Base-by-base conservation (phyloP, 2,113 vertebrate species). In the Merops nubicus region DNA sequence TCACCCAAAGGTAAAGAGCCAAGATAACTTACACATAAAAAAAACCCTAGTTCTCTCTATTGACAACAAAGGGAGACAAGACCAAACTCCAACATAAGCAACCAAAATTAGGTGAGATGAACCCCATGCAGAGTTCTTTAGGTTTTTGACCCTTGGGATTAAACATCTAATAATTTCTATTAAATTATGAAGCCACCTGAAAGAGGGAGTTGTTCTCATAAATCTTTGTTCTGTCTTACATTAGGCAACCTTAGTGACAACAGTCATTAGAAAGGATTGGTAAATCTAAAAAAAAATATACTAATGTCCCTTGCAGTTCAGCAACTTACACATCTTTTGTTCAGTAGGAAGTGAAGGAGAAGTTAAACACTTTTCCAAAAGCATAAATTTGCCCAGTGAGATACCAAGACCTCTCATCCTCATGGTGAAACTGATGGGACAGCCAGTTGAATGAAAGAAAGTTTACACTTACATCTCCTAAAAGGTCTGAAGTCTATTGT, bases 31-130 rank as follows among this genome's bases (percentile, higher is more conserved):
- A 3, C 0, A 0, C 2, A 28, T 73, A 21, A 68, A 73, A 68
- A 72, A 8, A 28, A 56, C 8, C 8, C 23, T 31, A 40, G 5
- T 42, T 45, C 9, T 84, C 36, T 45, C 10, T 7, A 53, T 5
- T 0, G 0, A n/a, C 7, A 86, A n/a, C 18, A 38, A 68, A 81
- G 31, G 11, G 11, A 69, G 2, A 84, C 77, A 83, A 51, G 29
- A 48, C 4, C 21, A 69, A 43, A 60, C 3, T 80, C 19, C 11
- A 8, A 62, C 29, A 17, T 13, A 76, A 79, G 53, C 6, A 45
- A 8, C 3, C 33, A 34, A 54, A 63, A 67, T 40, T 25, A 79
- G 9, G 5, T 43, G 31, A 89, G 15, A 42, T 20, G 7, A 68
- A 69, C 5, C 3, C 21, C 69, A 22, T 9, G 6, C 22, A 67